These are phyloP conservation scores for Pseudois nayaur DNA, from an alignment of 2,113 vertebrate species.

Conservation along the genomic window DNA sequence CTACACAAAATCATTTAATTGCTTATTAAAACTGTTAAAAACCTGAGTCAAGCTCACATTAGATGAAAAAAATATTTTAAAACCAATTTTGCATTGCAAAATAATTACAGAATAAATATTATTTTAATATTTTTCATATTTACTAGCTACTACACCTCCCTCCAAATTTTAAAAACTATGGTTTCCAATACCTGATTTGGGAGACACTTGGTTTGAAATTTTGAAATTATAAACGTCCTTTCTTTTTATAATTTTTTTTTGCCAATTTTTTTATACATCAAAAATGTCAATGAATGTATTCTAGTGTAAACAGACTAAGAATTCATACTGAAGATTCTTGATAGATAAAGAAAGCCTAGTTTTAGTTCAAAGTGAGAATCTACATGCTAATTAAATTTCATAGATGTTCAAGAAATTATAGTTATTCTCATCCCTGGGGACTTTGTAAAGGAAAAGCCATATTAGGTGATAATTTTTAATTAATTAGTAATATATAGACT, in stretches of 20 bases:
- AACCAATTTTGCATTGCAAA: background rate
- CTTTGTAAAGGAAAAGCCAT: background rate
- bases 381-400: background rate
- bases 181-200: background rate
- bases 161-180: background rate
- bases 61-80: background rate
- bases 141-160: rapidly evolving
- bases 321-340: background rate
- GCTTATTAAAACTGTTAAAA: background rate
- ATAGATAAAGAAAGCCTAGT: background rate
- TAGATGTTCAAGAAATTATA: background rate
- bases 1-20: background rate
- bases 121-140: background rate
- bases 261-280: background rate
- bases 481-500: background rate
- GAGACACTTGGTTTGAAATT: background rate
- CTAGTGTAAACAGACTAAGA: background rate
- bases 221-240: background rate
- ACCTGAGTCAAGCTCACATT: background rate
- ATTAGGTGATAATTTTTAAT: background rate
- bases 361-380: background rate
- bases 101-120: background rate
- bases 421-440: background rate
- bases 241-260: background rate
- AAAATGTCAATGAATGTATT: background rate